Base-by-base conservation (phyloP, 1,140 invertebrate species). In the Pogonomyrmex barbatus region DNA sequence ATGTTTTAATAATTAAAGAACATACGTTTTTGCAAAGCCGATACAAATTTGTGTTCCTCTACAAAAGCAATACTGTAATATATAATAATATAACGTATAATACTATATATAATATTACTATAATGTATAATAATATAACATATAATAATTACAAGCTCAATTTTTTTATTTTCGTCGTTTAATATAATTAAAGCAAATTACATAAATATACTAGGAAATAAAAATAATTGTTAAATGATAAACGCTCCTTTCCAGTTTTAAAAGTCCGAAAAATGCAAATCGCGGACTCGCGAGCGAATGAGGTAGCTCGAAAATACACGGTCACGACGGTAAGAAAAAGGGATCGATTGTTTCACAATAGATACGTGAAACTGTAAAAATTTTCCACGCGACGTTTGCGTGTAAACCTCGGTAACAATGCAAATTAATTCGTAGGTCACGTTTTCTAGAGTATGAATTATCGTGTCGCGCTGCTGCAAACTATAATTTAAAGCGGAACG, bases 341-440 rank as follows among this genome's bases (percentile, higher is more conserved):
- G 12, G 10, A 30, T 9, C 45, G 24, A 50, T 68, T 65, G 17
- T 42, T 42, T 50, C 30, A 17, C 30, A 24, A 33, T 33, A 45
- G 42, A n/a, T 63, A 45, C 24, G 36, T 36, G 24, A 81, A 17
- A 52, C 30, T 58, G 14, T 45, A 42, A 71, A 71, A 71, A 12
- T 67, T 39, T 8, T 14, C 14, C 8, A 24, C 3, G 65, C 62
- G 30, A 24, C 58, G 24, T n/a, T 79, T 33, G 77, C 42, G 24
- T 82, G 47, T 73, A 82, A 82, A 45, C 33, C 67, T 73, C 54
- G 12, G 54, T 24, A 82, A 82, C 67, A 73, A 73, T 82, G 67
- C 67, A 82, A 82, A 82, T 82, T 71, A 82, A 82, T 82, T 73
- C 67, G 79, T 81, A 81, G 50, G 63, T 73, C 79, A 73, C 52